Base-by-base conservation (phyloP, 2,797 vertebrate genomes). In the Austrolebias charrua region DNA sequence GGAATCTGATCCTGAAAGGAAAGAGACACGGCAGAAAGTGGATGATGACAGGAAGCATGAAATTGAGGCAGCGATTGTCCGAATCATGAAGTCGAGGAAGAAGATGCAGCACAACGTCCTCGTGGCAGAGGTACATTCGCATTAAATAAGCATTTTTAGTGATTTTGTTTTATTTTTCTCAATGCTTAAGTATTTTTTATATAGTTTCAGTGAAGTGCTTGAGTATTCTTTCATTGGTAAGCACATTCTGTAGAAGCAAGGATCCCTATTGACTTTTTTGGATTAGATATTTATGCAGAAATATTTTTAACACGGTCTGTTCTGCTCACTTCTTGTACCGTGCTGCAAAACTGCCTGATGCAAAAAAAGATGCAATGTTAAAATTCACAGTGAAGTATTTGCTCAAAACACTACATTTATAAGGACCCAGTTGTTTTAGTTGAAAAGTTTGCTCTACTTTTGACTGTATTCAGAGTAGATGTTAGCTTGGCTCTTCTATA, bases 101-200 rank as follows among this genome's bases (percentile, higher is more conserved):
- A 98, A 95, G 92, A 98, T 99, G 95, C 97, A 98, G 81, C 97
- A 99, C 92, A 98, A 97, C n/a, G 94, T 98, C 78, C 88, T 99
- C 86, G 97, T 99, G 89, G 95, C 97, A 78, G 97, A 99, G 95
- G 97, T 98, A 85, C 87, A 83, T 4, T 59, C 15, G 35, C 5
- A 19, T 2, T 33, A 1, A 55, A 40, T 8, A 20, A 51, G 5
- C n/a, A 2, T 52, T 61, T 45, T 6, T 29, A 19, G 1, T 38
- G 14, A 1, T 66, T 63, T 49, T 35, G 20, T 15, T 61, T 1
- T 4, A 15, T 12, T 47, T 0, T 33, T 33, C 31, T 33, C 9
- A 8, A 12, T 6, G 5, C 13, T 15, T 43, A 43, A 14, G 15
- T 43, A 16, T 43, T 14, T 16, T 43, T 16, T 43, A 1, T 14